Base-by-base conservation (phyloP, 2,113 vertebrate species). In the Macquaria ambigua region DNA sequence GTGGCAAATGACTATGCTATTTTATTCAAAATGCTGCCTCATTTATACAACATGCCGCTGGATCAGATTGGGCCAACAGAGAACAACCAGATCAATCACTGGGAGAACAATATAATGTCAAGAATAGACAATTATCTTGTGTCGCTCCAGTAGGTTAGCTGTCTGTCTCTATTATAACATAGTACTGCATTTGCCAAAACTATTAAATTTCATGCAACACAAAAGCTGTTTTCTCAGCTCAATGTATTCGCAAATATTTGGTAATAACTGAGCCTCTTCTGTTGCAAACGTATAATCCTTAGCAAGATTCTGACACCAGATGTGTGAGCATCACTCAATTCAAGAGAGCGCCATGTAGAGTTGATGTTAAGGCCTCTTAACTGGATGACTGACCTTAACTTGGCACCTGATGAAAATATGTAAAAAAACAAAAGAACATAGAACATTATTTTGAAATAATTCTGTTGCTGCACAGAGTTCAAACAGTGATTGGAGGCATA, bases 401-500 rank as follows among this genome's bases (percentile, higher is more conserved):
- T 68, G 48, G 64, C 61, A 56, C 37, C 46, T 70, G 23, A 70
- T 53, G 8, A 73, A 79, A 48, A n/a, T 69, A 50, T 46, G 50
- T 14, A 21, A 56, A 50, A 52, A 43, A 3, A 34, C 66, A 67
- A 71, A 31, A 20, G 66, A 39, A 18, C 50, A 6, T 23, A 41
- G 3, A 16, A 16, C 7, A 64, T 64, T 74, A 67, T 56, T 79
- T 77, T 63, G 43, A 72, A 77, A 87, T 73, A 81, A 72, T 76
- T 34, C 37, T 1, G n/a, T 23, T 73, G 43, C 48, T 67, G 34
- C 11, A 41, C 6, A 25, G 50, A 88, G 67, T 77, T 86, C 46
- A 80, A 67, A 74, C n/a, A 68, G 71, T 12, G 21, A 62, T 23
- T 25, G n/a, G 79, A 76, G 20, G 43, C 21, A 48, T 86, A 46